phyloP scores from a whole-genome alignment of 1,140 invertebrate species.

The Gryon sp. region DNA sequence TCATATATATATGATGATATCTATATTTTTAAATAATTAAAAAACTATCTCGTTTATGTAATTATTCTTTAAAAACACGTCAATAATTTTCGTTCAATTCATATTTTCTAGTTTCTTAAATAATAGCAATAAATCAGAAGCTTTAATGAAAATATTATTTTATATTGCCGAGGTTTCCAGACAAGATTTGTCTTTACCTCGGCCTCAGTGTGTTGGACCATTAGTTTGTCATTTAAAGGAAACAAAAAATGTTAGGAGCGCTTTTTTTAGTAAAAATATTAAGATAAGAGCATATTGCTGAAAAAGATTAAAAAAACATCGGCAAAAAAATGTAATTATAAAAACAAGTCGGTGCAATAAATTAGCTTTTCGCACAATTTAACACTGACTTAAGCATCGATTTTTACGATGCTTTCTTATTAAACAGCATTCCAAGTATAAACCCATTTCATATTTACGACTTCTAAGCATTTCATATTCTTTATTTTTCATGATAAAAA shows the following conservation, averaged over 20 bases:
- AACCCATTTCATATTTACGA: conserved; percentile 55
- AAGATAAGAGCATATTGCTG: conserved; percentile 66
- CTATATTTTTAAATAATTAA: no score
- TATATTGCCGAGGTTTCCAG: conserved; percentile 66
- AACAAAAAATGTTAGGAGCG: conserved; percentile 65
- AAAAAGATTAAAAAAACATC: conserved; percentile 52
- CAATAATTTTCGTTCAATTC: no score
- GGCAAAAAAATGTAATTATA: conserved; percentile 69
- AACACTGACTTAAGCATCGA: conserved; percentile 50
- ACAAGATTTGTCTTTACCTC: conserved; percentile 63
- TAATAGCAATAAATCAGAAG: conserved; percentile 72
- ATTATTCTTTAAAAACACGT: no score
- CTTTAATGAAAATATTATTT: conserved; percentile 75
- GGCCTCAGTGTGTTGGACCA: conserved; percentile 35
- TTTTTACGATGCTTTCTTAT: conserved; percentile 61
- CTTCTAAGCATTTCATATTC: conserved; percentile 47
- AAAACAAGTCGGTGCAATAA: conserved; percentile 61
- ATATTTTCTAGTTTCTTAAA: no score
- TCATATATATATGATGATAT: no score
- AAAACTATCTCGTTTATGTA: no score
- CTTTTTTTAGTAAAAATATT: conserved; percentile 67
- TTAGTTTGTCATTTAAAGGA: conserved; percentile 69
- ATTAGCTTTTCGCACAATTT: conserved; percentile 64
- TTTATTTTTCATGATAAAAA: conserved; percentile 48
- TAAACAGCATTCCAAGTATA: conserved; percentile 47